A percentile compares a stretch with the other conserved stretches of the same genome.
phyloP scores from a whole-genome alignment of 2,797 vertebrate species.

The Pelobates cultripes region DNA sequence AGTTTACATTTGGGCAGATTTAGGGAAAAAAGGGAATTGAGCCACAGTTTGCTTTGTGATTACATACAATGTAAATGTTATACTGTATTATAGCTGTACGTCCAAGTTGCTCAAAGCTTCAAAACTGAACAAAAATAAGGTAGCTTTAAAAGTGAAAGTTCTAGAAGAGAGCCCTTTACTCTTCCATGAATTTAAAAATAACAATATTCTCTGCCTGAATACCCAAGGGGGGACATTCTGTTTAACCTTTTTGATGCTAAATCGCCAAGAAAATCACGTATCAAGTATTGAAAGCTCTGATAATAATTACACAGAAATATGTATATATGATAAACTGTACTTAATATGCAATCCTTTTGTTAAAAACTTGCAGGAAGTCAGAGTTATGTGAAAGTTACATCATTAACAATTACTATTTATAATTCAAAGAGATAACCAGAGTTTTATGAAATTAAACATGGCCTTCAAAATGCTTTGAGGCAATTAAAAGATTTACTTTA shows the following conservation, averaged over 20 bases:
- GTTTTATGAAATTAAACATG: neutral
- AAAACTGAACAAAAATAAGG: neutral
- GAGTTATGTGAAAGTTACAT: neutral
- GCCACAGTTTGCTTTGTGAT: neutral
- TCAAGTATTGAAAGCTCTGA: neutral
- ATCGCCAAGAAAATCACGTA: neutral
- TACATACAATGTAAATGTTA: neutral
- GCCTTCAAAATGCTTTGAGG: neutral
- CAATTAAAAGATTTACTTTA: neutral
- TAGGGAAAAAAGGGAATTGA: neutral
- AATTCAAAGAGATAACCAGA: neutral
- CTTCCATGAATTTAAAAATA: neutral
- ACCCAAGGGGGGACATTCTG: neutral
- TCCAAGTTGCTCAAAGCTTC: neutral
- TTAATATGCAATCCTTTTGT: neutral
- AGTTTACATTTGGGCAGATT: neutral
- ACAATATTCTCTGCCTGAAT: neutral
- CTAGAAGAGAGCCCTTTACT: neutral
- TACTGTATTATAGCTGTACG: neutral
- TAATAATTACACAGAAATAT: conserved; percentile 2
- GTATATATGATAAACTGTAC: neutral
- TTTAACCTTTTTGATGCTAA: neutral
- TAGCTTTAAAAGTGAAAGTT: neutral
- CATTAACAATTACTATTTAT: neutral
- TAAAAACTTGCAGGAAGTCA: neutral